Evolutionary conservation across 1,140 invertebrate genomes (phyloP), one percentile per base, ranked within the genome.

Genomic region (Triops cancriformis): DNA sequence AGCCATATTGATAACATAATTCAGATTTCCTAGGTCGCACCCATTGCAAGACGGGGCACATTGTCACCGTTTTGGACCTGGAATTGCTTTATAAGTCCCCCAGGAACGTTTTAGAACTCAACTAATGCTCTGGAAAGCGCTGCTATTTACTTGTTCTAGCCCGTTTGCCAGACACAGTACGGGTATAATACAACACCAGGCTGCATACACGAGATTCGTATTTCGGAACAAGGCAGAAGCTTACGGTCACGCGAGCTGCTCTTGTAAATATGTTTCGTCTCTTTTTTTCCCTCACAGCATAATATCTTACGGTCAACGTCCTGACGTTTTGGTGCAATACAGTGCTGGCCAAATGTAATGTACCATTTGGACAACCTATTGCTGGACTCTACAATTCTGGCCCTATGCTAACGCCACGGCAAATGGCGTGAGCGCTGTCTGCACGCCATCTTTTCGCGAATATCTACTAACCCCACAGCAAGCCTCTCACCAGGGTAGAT

Each of bases 81-180:
- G 14, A 23, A 64, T 64, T 64, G 51, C 51, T 64, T n/a, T 18
- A 64, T 23, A n/a, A 7, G 51, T 18, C 14, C 11, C 43, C 43
- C 43, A 11, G 4, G 18, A 45, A 7, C 43, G 11, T 18, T 7
- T 23, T 64, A 64, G 51, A n/a, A 64, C 14, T 6, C 51, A 23
- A 64, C 51, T 64, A 64, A 64, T 64, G 51, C 14, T 1, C 51
- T 64, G 51, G 51, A 64, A 64, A 64, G 51, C 51, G 23, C 51
- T 64, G 51, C 51, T 64, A 64, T 64, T 64, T n/a, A 23, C 51
- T 64, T 64, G 14, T 64, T 64, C 51, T 64, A n/a, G 51, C 31
- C 31, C 31, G 31, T 37, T 37, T 64, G 51, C 51, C 51, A 23
- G 14, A 14, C 51, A 37, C 7, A 37, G 7, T 37, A 37, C 9